phyloP scores from a whole-genome alignment of 1,140 invertebrate genomes.

The Diabrotica undecimpunctata region DNA sequence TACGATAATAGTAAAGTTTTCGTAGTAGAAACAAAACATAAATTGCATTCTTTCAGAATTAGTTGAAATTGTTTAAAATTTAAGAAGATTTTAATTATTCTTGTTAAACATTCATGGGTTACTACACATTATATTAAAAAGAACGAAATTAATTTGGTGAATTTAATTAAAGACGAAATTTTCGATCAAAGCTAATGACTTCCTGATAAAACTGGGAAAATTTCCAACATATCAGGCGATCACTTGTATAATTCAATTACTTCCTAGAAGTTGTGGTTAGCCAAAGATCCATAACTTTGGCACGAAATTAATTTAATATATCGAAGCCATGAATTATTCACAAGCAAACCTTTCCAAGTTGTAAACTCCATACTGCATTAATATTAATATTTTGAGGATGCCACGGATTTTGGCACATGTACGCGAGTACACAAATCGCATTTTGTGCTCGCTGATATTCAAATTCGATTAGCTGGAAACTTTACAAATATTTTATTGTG shows the following conservation, averaged over 20 bases:
- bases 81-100: too few species aligned
- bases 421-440: background rate
- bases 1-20: too few species aligned
- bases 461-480: background rate
- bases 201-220: background rate
- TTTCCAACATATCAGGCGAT: constrained; percentile 2
- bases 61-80: too few species aligned
- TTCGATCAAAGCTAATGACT: background rate
- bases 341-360: constrained; percentile 1
- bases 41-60: too few species aligned
- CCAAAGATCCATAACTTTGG: constrained; percentile 19
- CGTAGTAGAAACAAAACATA: too few species aligned
- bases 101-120: too few species aligned
- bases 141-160: too few species aligned
- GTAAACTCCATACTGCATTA: constrained; percentile 8
- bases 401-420: constrained; percentile 15
- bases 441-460: background rate
- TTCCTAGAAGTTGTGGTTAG: constrained; percentile 10
- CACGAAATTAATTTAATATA: constrained; percentile 16
- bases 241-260: background rate
- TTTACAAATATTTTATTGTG: background rate
- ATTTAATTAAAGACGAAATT: background rate
- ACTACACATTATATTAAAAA: too few species aligned
- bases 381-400: constrained; percentile 15
- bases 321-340: constrained; percentile 15